Base-by-base conservation (phyloP, 2,797 vertebrate genomes). In the Distichodus sexfasciatus region DNA sequence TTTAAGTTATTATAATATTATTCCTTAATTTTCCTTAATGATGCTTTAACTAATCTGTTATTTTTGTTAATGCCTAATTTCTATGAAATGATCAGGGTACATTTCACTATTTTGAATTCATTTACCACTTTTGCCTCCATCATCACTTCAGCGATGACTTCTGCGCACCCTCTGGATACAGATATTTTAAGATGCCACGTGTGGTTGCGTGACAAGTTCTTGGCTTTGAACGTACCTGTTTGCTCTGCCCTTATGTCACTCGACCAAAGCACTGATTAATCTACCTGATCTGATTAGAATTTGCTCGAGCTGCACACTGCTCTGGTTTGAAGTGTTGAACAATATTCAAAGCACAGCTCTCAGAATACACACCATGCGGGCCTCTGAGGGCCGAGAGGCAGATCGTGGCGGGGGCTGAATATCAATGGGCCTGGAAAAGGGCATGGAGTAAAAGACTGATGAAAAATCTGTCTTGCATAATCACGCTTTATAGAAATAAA, bases 181-280 rank as follows among this genome's bases (percentile, higher is more conserved):
- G 38, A 14, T 4, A 40, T 40, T 4, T 4, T 40, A 40, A 4
- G 38, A 72, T 80, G 74, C 79, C 65, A 67, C 72, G 76, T 83
- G 80, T 71, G 66, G 84, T 76, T 67, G 76, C 60, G 74, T 83
- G 84, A 87, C 82, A 83, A 84, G 78, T 85, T 76, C 69, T 43
- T 67, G 1, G 63, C 83, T 89, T 88, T 88, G 86, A 86, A 88
- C 76, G 74, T 59, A 53, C 53, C 68, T 80, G 82, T 72, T 66
- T 59, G 73, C 65, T 71, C 75, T 80, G 79, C 76, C 71, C 83
- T 84, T 84, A 79, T 48, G 15, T 19, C 83, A 77, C 82, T 82
- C 84, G 84, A 85, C 70, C 75, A 83, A 84, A 84, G 72, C 81
- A 85, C 78, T 85, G 86, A 89, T 87, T 84, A 86, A 86, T 87